Base-by-base conservation (phyloP, 2,797 vertebrate genomes). In the Myiotriccus ornatus region DNA sequence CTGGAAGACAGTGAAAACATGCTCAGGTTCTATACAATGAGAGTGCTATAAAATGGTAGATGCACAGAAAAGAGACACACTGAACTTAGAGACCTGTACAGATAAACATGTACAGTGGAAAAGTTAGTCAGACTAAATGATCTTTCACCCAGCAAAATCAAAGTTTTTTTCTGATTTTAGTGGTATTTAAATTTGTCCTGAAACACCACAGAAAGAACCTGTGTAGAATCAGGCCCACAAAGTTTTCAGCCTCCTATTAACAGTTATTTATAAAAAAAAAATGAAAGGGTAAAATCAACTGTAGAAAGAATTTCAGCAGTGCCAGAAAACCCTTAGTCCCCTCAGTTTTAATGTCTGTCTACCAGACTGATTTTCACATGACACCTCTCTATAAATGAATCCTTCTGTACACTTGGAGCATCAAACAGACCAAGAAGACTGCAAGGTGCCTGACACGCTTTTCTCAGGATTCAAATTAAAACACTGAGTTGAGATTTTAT, bases 391-490 rank as follows among this genome's bases (percentile, higher is more conserved):
- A 82, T 83, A 94, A 93, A 83, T 57, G 43, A 87, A 78, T 78
- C 47, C 32, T 86, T 85, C 79, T 71, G 39, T 62, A 68, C 46
- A 34, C 69, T 88, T 80, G 74, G 17, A 89, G 65, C 83, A 92
- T 92, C 76, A 89, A 74, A 77, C 37, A 94, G 69, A 93, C 49
- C 76, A 94, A 93, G 73, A 84, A 47, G 70, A 73, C 80, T 84
- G 62, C 50, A 78, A 90, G 76, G 69, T 94, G 76, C 52, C 23
- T 77, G 77, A 87, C 53, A 78, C 1, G 69, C 43, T 93, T 95
- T 93, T 94, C 85, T 84, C 69, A 75, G 53, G 65, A 69, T 94
- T 94, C 79, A 91, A 80, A 94, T 91, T 68, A 83, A 91, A 91
- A 93, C 74, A 88, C 50, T 86, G 59, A 90, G 60, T 84, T 90